These are phyloP conservation scores for Hyperoplus lanceolatus DNA, from an alignment of 2,797 vertebrate species.

Conservation along the genomic window DNA sequence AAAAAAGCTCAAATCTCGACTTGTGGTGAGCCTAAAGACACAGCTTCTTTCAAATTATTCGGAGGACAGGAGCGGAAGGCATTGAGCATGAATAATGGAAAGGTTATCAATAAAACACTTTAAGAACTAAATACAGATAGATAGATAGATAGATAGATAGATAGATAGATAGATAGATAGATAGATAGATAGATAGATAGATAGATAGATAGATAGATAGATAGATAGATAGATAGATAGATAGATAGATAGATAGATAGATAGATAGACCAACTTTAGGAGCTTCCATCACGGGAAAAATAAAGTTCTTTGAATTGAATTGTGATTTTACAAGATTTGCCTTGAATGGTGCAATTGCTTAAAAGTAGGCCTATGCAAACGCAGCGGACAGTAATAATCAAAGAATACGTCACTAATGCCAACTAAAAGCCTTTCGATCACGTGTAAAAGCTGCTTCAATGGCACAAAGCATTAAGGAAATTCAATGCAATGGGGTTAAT, in stretches of 20 bases:
- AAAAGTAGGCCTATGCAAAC: conserved; percentile 43
- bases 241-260: conserved; percentile 37
- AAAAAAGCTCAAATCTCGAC: neutral
- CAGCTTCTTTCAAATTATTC: neutral
- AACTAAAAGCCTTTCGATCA: conserved; percentile 69
- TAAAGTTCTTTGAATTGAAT: neutral
- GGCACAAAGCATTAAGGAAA: conserved; percentile 25
- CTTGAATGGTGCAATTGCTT: conserved; percentile 59
- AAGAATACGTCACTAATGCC: conserved; percentile 37
- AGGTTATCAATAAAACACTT: no score
- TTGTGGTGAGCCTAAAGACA: neutral
- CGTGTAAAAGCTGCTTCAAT: conserved; percentile 59
- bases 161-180: no score
- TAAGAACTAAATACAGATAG: neutral
- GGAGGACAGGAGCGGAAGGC: neutral
- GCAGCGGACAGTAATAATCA: conserved; percentile 7
- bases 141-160: no score
- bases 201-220: conserved; percentile 30
- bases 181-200: conserved; percentile 15
- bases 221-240: conserved; percentile 45
- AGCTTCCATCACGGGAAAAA: conserved; percentile 5
- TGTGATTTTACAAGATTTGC: conserved; percentile 29
- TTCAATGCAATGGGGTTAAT: conserved; percentile 26
- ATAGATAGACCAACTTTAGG: conserved; percentile 32
- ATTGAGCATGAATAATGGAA: no score